Evolutionary conservation across 2,797 vertebrate species (phyloP).

Genomic region (Apodemus agrarius): DNA sequence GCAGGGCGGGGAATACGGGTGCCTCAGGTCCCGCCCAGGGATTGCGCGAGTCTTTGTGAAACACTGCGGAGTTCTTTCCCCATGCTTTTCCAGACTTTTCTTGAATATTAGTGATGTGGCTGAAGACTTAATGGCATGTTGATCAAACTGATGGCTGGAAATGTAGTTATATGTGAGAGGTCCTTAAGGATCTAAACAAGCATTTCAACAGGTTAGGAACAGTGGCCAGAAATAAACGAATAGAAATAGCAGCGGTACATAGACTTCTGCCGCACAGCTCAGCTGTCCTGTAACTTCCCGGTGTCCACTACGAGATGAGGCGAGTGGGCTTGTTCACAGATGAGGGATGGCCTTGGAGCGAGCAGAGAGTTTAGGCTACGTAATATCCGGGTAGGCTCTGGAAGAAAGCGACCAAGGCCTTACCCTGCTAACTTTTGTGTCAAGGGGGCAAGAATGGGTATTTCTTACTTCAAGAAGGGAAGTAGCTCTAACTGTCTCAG

Average conservation of each 20-base stretch:
- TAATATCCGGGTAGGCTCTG: background rate
- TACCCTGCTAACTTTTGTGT: background rate
- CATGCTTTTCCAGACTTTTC: background rate
- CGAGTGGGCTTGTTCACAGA: background rate
- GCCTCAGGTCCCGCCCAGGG: background rate
- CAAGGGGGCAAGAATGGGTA: background rate
- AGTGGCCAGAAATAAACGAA: background rate
- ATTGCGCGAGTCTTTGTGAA: background rate
- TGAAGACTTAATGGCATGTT: background rate
- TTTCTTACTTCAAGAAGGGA: background rate
- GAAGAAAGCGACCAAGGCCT: background rate
- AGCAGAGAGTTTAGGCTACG: background rate
- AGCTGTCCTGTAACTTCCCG: background rate
- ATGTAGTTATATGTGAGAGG: background rate
- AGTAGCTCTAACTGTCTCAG: background rate
- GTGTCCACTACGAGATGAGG: too few species aligned
- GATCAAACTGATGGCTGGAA: constrained; percentile 8
- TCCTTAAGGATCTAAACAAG: background rate
- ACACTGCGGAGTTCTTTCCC: background rate
- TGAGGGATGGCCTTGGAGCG: background rate
- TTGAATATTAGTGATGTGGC: background rate
- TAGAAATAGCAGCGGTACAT: background rate
- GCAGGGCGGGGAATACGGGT: too few species aligned
- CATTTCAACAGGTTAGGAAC: background rate
- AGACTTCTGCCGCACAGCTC: background rate